Conservation (phyloP, 2,888 invertebrate species). For the Lasioglossum oenotherae region DNA sequence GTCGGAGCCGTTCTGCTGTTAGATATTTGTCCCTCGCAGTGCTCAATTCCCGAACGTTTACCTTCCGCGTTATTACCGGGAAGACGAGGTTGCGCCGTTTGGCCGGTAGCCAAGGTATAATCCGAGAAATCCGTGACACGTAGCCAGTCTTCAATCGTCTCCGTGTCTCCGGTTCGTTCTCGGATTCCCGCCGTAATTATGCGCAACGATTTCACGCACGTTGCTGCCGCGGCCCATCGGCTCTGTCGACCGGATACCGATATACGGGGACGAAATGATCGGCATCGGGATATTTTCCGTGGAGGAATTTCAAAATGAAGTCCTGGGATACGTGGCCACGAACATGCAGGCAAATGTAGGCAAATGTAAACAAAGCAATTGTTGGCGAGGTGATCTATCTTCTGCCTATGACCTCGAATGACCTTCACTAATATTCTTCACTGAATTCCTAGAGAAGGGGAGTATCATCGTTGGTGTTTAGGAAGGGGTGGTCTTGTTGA, state of each 20-base stretch:
- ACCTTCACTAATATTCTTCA: no score
- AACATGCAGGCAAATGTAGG: no score
- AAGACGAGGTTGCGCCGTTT: background rate
- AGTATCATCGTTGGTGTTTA: no score
- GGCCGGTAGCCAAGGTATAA: conserved; percentile 16
- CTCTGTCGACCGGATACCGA: conserved; percentile 19
- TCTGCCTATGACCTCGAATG: no score
- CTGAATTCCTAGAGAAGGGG: no score
- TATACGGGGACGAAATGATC: conserved; percentile 25
- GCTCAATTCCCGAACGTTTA: conserved; percentile 3
- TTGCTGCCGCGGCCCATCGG: background rate
- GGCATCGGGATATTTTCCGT: conserved; percentile 40
- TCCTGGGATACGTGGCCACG: conserved; percentile 21
- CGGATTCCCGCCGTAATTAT: conserved; percentile 43
- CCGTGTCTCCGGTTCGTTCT: conserved; percentile 13
- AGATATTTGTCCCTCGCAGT: background rate
- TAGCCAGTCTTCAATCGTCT: conserved; percentile 18
- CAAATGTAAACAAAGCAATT: no score
- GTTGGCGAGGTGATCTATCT: no score
- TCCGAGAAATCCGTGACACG: conserved; percentile 14
- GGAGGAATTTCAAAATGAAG: conserved; percentile 54
- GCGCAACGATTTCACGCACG: conserved; percentile 43
- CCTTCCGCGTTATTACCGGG: conserved; percentile 4
- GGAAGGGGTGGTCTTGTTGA: no score
- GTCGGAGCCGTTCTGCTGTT: background rate